Conservation (phyloP, 2,888 invertebrate genomes). For the Julus scanicus region DNA sequence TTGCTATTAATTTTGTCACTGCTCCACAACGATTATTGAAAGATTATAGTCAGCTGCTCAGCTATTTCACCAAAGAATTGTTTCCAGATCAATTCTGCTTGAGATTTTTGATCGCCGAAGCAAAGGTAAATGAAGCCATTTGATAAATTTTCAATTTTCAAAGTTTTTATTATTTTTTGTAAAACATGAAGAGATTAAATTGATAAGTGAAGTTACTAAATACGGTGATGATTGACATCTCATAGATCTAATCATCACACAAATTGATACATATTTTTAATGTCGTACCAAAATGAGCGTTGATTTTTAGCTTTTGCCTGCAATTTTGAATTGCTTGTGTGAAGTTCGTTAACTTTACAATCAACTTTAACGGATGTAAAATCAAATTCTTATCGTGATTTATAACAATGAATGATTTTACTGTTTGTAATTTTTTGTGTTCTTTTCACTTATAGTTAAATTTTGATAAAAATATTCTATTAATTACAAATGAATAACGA, state of each 20-base stretch:
- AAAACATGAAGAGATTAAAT: neutral
- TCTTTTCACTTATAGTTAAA: neutral
- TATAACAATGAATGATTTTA: neutral
- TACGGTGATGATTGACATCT: too few species aligned
- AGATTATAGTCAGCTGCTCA: neutral
- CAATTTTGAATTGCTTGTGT: too few species aligned
- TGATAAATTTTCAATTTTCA: neutral
- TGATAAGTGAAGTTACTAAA: neutral
- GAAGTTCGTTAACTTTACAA: too few species aligned
- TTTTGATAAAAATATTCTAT: neutral
- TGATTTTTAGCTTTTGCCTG: too few species aligned
- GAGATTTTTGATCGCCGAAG: neutral
- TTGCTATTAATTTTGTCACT: constrained; percentile 27
- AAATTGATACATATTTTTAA: too few species aligned
- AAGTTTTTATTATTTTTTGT: too few species aligned
- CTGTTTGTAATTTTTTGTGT: neutral
- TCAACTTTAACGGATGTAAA: neutral
- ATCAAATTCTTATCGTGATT: neutral
- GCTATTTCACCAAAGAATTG: constrained; percentile 5
- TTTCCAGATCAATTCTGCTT: constrained; percentile 44
- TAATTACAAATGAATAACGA: neutral
- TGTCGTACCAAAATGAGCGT: too few species aligned
- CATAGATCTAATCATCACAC: too few species aligned
- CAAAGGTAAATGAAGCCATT: neutral
- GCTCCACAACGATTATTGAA: neutral